These are phyloP conservation scores for Tribolium freemani DNA, from an alignment of 2,888 invertebrate species.

Conservation along the genomic window DNA sequence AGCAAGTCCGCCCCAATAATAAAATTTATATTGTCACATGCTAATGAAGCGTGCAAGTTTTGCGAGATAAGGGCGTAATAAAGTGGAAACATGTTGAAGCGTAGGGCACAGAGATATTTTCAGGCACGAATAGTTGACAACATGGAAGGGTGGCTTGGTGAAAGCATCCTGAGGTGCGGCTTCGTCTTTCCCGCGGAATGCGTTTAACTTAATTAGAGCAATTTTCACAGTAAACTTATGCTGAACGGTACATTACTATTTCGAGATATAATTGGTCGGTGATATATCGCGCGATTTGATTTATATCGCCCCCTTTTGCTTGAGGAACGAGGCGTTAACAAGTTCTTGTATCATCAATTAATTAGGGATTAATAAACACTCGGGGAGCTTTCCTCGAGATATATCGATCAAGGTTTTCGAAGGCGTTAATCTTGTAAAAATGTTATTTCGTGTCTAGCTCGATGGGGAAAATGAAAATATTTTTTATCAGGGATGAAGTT, in stretches of 20 bases:
- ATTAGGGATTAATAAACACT: conserved; percentile 31
- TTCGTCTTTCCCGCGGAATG: conserved; percentile 35
- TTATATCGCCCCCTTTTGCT: conserved; percentile 17
- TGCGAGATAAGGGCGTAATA: conserved; percentile 43
- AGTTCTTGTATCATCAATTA: conserved; percentile 36
- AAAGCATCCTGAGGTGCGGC: conserved; percentile 46
- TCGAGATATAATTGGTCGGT: conserved; percentile 22
- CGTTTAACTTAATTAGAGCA: conserved; percentile 42
- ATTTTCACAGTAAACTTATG: conserved; percentile 36
- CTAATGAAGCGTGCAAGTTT: conserved; percentile 45
- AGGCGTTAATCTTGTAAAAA: not conserved
- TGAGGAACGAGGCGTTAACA: conserved; percentile 10
- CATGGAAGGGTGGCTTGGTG: conserved; percentile 41
- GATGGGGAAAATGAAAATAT: not conserved
- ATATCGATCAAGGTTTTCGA: conserved; percentile 1
- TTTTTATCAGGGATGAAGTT: not conserved
- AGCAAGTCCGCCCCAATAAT: conserved; percentile 16
- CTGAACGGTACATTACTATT: conserved; percentile 20
- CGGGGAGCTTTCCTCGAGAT: not conserved
- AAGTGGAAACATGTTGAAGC: conserved; percentile 43
- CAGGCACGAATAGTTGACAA: conserved; percentile 47
- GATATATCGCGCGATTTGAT: conserved; percentile 28
- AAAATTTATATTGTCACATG: conserved; percentile 40
- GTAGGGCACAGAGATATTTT: conserved; percentile 38
- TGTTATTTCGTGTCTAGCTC: not conserved